phyloP scores from a whole-genome alignment of 2,888 invertebrate genomes.

The Cremastinae sp. region DNA sequence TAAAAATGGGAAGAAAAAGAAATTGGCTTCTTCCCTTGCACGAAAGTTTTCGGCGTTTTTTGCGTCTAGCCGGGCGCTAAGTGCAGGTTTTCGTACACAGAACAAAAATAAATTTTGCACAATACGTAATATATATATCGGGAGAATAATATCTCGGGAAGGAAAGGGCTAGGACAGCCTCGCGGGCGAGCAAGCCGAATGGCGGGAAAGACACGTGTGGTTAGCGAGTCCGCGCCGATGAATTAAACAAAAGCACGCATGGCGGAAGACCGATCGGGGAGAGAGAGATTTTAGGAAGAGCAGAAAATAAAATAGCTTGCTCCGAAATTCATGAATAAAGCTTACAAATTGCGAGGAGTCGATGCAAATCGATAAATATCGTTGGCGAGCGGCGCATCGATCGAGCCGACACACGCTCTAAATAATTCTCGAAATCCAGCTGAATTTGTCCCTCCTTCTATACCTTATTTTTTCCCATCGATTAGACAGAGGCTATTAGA shows the following conservation, averaged over 20 bases:
- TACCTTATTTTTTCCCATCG: slow-evolving; percentile 32
- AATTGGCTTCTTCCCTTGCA: slow-evolving; percentile 59
- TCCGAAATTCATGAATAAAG: slow-evolving; percentile 59
- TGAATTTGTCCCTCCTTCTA: too few species aligned
- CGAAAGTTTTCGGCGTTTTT: slow-evolving; percentile 77
- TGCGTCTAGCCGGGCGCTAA: slow-evolving; percentile 80
- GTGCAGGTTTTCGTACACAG: slow-evolving; percentile 70
- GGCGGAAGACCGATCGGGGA: slow-evolving; percentile 31
- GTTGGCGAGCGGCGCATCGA: slow-evolving; percentile 24
- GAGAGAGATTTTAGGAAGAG: slow-evolving; percentile 9
- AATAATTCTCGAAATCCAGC: slow-evolving; percentile 3
- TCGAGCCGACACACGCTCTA: not conserved
- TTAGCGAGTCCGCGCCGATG: slow-evolving; percentile 31
- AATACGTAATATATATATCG: not conserved
- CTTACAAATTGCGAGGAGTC: slow-evolving; percentile 75
- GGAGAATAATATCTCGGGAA: not conserved
- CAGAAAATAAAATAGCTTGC: slow-evolving; percentile 35
- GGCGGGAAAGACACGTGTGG: slow-evolving; percentile 23
- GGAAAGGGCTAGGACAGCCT: too few species aligned
- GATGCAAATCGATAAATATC: slow-evolving; percentile 72
- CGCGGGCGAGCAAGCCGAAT: not conserved
- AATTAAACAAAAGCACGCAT: slow-evolving; percentile 48
- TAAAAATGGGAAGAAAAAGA: slow-evolving; percentile 70
- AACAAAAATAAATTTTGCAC: slow-evolving; percentile 20
- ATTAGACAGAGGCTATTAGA: slow-evolving; percentile 55